Conservation (phyloP, 2,888 invertebrate genomes). For the Argyresthia goedartella region DNA sequence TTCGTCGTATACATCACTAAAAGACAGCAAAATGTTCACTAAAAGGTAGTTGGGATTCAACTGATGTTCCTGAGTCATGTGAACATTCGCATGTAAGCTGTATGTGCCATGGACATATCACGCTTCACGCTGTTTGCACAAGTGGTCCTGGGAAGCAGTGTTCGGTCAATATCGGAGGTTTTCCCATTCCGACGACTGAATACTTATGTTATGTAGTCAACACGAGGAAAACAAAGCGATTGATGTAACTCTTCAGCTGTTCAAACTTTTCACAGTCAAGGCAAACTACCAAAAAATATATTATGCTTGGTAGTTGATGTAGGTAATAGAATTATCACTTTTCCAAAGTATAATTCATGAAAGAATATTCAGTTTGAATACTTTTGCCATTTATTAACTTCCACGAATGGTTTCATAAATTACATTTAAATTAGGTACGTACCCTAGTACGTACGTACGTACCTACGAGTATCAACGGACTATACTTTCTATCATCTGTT, state of each 20-base stretch:
- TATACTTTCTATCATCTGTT: too few species aligned
- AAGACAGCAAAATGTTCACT: slow-evolving; percentile 10
- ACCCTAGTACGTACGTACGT: too few species aligned
- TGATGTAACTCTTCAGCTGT: slow-evolving; percentile 44
- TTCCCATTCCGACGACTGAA: background rate
- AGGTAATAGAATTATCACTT: background rate
- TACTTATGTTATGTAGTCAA: slow-evolving; percentile 2
- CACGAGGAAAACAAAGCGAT: slow-evolving; percentile 32
- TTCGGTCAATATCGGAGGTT: too few species aligned
- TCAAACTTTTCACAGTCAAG: slow-evolving; percentile 16
- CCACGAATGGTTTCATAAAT: too few species aligned
- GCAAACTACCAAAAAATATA: background rate
- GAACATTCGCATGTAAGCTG: slow-evolving; percentile 13
- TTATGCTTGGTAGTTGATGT: background rate
- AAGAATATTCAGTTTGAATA: too few species aligned
- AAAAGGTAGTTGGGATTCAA: slow-evolving; percentile 17
- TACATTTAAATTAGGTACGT: too few species aligned
- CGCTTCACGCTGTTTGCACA: slow-evolving; percentile 2
- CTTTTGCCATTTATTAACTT: too few species aligned
- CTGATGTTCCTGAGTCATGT: slow-evolving; percentile 20
- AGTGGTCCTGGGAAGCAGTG: slow-evolving; percentile 1
- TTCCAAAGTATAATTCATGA: too few species aligned
- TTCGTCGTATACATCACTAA: slow-evolving; percentile 39
- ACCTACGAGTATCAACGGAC: too few species aligned
- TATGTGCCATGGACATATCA: slow-evolving; percentile 20